Conservation (phyloP, 2,888 invertebrate species). For the Eueremaeus valkanovi region DNA sequence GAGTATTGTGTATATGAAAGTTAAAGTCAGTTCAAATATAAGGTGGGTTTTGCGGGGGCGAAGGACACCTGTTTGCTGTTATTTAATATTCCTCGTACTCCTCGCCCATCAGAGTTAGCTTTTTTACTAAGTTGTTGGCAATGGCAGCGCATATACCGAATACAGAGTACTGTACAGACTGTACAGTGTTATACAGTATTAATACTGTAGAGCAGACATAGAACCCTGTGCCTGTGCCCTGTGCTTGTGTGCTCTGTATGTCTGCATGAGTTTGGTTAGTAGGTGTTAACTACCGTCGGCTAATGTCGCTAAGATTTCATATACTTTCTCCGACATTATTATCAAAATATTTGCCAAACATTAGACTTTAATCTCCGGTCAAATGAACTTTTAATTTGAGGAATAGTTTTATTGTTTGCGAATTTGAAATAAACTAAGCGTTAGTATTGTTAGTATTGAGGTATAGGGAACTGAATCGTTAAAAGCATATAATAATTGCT, state of each 20-base stretch:
- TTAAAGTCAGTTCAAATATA: constrained; percentile 8
- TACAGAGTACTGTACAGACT: too few relatives aligned
- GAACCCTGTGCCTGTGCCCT: not conserved
- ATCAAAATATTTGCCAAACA: too few relatives aligned
- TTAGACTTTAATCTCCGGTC: not conserved
- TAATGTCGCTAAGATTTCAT: constrained; percentile 1
- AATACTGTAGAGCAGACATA: too few relatives aligned
- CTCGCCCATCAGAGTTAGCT: not conserved
- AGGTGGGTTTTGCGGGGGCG: constrained; percentile 23
- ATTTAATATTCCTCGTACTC: constrained; percentile 13
- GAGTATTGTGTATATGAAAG: not conserved
- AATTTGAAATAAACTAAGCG: too few relatives aligned
- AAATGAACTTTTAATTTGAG: too few relatives aligned
- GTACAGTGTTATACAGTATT: too few relatives aligned
- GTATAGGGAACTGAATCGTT: too few relatives aligned
- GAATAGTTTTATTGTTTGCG: too few relatives aligned
- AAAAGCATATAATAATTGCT: not conserved
- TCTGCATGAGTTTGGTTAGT: constrained; percentile 29
- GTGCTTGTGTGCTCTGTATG: not conserved
- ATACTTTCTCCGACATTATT: not conserved
- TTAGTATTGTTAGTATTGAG: too few relatives aligned
- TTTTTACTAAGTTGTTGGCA: constrained; percentile 5
- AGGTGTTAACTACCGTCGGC: constrained; percentile 33
- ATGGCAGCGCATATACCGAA: not conserved
- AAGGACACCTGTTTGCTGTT: constrained; percentile 31